Evolutionary conservation across 2,888 invertebrate genomes (phyloP), one percentile per base, ranked within the genome.

Genomic region (Mesoligia furuncula): DNA sequence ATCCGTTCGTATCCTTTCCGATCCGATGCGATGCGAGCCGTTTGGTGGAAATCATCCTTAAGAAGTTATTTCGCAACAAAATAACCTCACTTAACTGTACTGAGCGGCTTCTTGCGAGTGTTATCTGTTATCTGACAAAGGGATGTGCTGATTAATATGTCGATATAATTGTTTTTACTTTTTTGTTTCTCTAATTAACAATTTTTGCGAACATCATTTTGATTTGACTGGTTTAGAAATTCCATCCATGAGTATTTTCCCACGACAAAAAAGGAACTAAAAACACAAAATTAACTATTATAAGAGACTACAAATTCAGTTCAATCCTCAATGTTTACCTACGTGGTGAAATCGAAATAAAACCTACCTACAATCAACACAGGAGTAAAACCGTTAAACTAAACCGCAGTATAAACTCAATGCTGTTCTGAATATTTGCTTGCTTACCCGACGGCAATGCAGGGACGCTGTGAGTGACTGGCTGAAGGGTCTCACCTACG

Each of bases 81-180:
- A 80, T 77, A 73, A 73, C 72, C 31, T 15, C 77, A 62, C 73
- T 83, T 85, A 85, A 85, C 82, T 84, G 77, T 77, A 77, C 83
- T 72, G 80, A 87, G 81, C 74, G 81, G 83, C 82, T 84, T 83
- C 83, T 79, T 79, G 75, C 77, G 77, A 81, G 76, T 82, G 84
- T 82, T 84, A 78, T 72, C 84, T 80, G 61, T 62, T n/a, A n/a
- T n/a, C n/a, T n/a, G n/a, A n/a, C n/a, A n/a, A n/a, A n/a, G n/a
- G 45, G 65, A 74, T 74, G 80, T 20, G 48, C 0, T 36, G 13
- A 13, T 27, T 7, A 36, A 36, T 2, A 9, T 83, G 64, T 75
- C 83, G 79, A 83, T 70, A 66, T 15, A 9, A n/a, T 57, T n/a
- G 15, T 45, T 17, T 17, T 13, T 17, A 9, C 36, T 20, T 68